phyloP scores from a whole-genome alignment of 2,113 vertebrate species.

The Galemys pyrenaicus region DNA sequence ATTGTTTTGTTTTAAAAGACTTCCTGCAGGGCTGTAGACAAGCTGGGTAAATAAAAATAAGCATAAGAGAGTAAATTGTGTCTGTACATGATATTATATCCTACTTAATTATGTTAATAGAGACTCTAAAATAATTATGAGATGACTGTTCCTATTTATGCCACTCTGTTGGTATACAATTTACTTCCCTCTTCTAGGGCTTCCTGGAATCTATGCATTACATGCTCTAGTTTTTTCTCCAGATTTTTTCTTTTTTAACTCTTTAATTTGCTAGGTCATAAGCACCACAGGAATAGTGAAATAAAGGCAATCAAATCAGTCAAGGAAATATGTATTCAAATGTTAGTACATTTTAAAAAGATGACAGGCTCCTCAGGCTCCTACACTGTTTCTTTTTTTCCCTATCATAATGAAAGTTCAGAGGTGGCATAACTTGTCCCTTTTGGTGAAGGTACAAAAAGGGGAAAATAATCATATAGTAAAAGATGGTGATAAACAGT shows the following conservation, averaged over 20 bases:
- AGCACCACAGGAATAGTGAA: not conserved
- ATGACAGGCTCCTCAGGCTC: not conserved
- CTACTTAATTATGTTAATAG: constrained; percentile 64
- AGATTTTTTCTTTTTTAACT: not conserved
- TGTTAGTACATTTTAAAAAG: not conserved
- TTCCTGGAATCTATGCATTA: not conserved
- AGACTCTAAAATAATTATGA: constrained; percentile 60
- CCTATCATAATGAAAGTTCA: not conserved
- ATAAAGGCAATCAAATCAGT: not conserved
- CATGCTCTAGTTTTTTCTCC: not conserved
- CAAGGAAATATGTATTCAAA: not conserved
- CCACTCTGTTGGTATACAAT: not conserved
- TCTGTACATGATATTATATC: constrained; percentile 32
- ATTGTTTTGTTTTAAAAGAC: constrained; percentile 67
- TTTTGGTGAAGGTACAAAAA: constrained; percentile 9
- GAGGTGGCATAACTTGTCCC: not conserved
- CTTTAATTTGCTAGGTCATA: not conserved
- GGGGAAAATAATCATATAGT: not conserved
- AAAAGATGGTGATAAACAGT: not conserved
- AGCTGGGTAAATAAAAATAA: constrained; percentile 66
- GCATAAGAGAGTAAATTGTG: constrained; percentile 45
- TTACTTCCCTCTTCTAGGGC: not conserved
- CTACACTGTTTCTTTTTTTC: not conserved
- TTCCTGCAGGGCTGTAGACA: constrained; percentile 51
- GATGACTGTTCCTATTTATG: constrained; percentile 25